phyloP scores from a whole-genome alignment of 2,113 vertebrate species.

The Phaetusa simplex region DNA sequence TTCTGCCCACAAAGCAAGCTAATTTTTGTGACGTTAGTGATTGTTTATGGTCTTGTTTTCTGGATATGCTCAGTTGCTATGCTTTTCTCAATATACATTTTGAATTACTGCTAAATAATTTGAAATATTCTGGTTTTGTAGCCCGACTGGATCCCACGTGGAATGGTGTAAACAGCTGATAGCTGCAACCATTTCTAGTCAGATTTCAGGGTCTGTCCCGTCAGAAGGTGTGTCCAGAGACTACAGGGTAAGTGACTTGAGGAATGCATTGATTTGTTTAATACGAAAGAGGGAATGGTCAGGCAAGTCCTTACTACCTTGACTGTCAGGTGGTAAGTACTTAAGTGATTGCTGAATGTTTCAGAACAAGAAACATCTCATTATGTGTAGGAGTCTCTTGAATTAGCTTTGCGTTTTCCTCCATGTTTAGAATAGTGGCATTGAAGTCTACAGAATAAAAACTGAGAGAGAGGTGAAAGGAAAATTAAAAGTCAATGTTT shows the following conservation, averaged over 20 bases:
- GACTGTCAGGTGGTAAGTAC: not conserved
- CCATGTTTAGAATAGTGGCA: not conserved
- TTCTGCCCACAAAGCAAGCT: not conserved
- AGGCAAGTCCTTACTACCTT: not conserved
- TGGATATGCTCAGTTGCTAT: not conserved
- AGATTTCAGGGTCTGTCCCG: constrained; percentile 84
- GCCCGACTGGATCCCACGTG: constrained; percentile 93
- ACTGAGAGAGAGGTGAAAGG: not conserved
- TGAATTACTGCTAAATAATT: not conserved
- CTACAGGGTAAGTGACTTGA: constrained; percentile 81
- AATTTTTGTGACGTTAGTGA: not conserved
- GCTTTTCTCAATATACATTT: not conserved
- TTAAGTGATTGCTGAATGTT: not conserved
- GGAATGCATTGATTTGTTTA: not conserved
- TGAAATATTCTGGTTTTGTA: constrained; percentile 66
- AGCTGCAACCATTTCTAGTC: constrained; percentile 96
- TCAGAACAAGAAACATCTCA: not conserved
- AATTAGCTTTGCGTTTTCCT: not conserved
- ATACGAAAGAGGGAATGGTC: not conserved
- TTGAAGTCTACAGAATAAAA: not conserved
- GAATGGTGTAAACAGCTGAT: constrained; percentile 99
- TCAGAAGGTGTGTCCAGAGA: constrained; percentile 83
- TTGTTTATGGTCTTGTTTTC: not conserved
- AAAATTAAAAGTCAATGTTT: not conserved
- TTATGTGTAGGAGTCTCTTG: not conserved